These are phyloP conservation scores for Hemitrygon akajei DNA, from an alignment of 2,797 vertebrate species.

Conservation along the genomic window DNA sequence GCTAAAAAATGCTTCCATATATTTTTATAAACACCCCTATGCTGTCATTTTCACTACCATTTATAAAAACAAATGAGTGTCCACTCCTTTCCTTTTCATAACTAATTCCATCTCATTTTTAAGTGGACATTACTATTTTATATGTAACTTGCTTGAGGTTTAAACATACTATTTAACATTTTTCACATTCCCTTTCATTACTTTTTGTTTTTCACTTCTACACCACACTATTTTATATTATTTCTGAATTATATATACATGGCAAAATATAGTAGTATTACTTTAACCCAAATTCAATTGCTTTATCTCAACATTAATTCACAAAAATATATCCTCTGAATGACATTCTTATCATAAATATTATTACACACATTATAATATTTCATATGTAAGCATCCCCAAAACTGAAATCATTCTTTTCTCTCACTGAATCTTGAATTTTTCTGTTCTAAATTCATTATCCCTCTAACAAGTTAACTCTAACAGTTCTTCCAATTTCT, in stretches of 20 bases:
- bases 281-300: neutral
- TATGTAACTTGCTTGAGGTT: neutral
- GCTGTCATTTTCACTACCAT: neutral
- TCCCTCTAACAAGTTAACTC: neutral
- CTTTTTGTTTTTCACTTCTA: neutral
- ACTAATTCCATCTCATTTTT: neutral
- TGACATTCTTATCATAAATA: neutral
- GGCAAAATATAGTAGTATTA: neutral
- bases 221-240: neutral
- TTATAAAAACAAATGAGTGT: neutral
- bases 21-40: neutral
- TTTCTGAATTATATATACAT: neutral
- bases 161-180: neutral
- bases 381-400: neutral
- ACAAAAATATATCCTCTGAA: neutral
- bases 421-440: neutral
- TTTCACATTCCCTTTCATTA: neutral
- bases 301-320: neutral
- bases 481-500: neutral
- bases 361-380: neutral
- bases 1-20: neutral
- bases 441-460: neutral
- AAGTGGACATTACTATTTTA: neutral
- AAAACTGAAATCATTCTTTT: neutral
- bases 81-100: neutral